phyloP scores from a whole-genome alignment of 1,140 invertebrate genomes.

The Calliphora vicina region DNA sequence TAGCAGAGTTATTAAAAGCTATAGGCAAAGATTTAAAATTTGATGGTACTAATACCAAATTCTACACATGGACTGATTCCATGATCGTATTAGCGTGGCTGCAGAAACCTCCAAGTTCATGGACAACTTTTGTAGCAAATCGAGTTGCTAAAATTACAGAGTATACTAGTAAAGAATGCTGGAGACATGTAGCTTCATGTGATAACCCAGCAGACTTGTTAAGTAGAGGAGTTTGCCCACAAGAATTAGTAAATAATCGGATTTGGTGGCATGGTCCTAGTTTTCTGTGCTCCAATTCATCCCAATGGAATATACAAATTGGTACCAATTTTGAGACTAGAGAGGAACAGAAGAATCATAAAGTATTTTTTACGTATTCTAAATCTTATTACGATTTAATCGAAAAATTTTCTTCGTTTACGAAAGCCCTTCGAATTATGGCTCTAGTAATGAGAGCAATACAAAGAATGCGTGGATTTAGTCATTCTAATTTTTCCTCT shows the following conservation, averaged over 20 bases:
- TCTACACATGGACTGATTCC: not conserved
- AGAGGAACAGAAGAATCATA: no score
- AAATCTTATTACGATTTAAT: no score
- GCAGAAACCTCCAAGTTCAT: not conserved
- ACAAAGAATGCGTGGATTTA: no score
- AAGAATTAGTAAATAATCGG: not conserved
- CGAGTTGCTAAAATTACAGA: not conserved
- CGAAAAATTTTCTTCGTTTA: no score
- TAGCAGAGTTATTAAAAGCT: not conserved
- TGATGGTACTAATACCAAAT: not conserved
- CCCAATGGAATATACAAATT: no score
- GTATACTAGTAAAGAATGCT: not conserved
- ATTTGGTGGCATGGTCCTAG: slow-evolving; percentile 17
- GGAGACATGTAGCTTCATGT: not conserved
- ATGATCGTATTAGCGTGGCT: not conserved
- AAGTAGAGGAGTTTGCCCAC: not conserved
- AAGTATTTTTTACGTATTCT: no score
- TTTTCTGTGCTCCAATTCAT: no score
- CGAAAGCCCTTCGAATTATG: no score
- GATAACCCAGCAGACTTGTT: not conserved
- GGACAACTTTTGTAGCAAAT: slow-evolving; percentile 27
- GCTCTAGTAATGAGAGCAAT: no score
- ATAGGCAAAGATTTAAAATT: not conserved
- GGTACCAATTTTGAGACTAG: no score
- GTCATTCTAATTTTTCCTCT: no score